Conservation (phyloP, 23 tunicate species). For the Ascidia mentula region DNA sequence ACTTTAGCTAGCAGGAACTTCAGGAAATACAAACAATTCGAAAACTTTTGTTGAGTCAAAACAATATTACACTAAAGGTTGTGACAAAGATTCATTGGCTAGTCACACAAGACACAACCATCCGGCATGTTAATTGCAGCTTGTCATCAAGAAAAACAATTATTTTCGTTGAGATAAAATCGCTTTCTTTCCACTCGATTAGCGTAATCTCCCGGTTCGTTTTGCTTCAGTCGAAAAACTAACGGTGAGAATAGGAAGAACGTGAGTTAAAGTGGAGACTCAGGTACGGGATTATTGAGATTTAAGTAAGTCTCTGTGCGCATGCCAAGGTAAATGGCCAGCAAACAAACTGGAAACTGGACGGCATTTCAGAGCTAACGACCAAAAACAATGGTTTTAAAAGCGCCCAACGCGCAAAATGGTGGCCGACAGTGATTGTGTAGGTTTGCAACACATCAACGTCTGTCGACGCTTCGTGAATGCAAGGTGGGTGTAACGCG, state of each 20-base stretch:
- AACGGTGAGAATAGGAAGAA: background rate
- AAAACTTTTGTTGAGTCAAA: no score
- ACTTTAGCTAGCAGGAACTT: no score
- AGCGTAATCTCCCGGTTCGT: background rate
- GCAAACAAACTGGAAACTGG: background rate
- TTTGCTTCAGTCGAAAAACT: background rate
- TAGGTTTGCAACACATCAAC: background rate
- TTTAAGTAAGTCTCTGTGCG: background rate
- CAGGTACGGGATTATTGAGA: background rate
- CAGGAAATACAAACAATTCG: no score
- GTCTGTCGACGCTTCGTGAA: background rate
- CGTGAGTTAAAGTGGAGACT: background rate
- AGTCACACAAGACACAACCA: no score
- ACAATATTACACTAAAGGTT: no score
- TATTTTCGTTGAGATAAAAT: background rate
- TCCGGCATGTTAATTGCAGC: no score
- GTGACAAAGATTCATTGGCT: no score
- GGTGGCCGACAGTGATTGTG: background rate
- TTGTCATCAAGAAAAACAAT: no score
- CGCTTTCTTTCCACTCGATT: background rate
- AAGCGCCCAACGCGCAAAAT: background rate
- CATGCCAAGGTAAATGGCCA: conserved; percentile 2
- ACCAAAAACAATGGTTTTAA: background rate
- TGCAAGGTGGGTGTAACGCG: background rate
- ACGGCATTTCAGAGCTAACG: conserved; percentile 10